Conservation (phyloP, 30 jellyfish, hydroid and myxozoan species). For the Aurelia sp. region DNA sequence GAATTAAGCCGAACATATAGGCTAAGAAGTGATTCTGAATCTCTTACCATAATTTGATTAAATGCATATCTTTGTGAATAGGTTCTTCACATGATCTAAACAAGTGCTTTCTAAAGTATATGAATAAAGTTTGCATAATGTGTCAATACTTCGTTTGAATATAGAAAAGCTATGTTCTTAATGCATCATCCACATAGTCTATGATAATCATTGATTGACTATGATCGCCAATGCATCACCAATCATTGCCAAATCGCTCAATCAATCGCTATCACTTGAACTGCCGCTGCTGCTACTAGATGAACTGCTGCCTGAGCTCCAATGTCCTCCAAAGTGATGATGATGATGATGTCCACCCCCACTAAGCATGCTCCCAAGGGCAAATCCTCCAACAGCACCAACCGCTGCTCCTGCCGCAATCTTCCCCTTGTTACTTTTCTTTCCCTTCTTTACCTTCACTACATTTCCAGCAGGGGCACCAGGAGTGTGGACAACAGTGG, state of each 20-base stretch:
- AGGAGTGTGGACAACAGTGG: constrained; percentile 65
- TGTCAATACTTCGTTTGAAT: no score
- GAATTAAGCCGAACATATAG: no score
- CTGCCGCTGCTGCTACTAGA: constrained; percentile 72
- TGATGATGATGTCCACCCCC: constrained; percentile 67
- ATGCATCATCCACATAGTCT: background rate
- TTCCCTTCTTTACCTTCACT: constrained; percentile 64
- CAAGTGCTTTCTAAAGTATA: no score
- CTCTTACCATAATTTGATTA: no score
- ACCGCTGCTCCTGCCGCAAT: constrained; percentile 77
- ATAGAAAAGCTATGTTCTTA: background rate
- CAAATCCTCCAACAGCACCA: constrained; percentile 80
- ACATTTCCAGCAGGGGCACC: constrained; percentile 44
- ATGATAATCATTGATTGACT: background rate
- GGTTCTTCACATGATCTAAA: no score
- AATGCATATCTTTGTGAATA: no score
- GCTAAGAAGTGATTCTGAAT: no score
- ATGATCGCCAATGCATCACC: background rate
- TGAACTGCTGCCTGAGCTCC: constrained; percentile 28
- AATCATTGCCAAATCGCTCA: background rate
- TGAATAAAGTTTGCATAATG: no score
- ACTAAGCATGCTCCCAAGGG: constrained; percentile 68
- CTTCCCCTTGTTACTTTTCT: constrained; percentile 62
- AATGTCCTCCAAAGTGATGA: background rate
- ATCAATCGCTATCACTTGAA: constrained; percentile 66